These are phyloP conservation scores for Holotrichia oblita DNA, from an alignment of 1,140 invertebrate genomes.

Conservation along the genomic window DNA sequence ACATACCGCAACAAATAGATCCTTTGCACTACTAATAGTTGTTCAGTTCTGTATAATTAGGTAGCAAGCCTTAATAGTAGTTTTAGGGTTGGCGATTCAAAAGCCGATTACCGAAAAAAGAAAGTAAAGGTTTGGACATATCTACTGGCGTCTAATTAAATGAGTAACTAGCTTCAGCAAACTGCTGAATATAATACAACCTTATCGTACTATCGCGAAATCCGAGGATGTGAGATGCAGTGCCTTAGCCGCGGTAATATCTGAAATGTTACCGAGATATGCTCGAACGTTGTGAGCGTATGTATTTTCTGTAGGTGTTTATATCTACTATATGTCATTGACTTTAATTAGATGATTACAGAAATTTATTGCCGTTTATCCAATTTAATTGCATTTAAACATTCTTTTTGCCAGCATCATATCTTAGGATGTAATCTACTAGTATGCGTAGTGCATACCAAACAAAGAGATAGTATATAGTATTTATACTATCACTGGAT, in stretches of 20 bases:
- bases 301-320: not conserved
- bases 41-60: too few species aligned
- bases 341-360: slow-evolving; percentile 31
- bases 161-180: not conserved
- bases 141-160: not conserved
- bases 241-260: not conserved
- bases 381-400: slow-evolving; percentile 22
- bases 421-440: not conserved
- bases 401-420: not conserved
- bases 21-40: too few species aligned
- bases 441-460: not conserved
- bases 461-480: not conserved
- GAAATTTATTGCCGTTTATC: slow-evolving; percentile 18
- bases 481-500: not conserved
- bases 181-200: slow-evolving; percentile 22
- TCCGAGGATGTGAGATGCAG: not conserved
- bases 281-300: not conserved
- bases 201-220: not conserved
- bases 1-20: too few species aligned
- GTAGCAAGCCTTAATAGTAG: too few species aligned
- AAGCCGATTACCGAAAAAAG: not conserved
- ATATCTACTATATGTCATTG: not conserved
- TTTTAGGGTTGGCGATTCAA: too few species aligned
- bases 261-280: not conserved
- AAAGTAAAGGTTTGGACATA: not conserved